Evolutionary conservation across 2,113 vertebrate genomes (phyloP).

Genomic region (Chionomys nivalis): DNA sequence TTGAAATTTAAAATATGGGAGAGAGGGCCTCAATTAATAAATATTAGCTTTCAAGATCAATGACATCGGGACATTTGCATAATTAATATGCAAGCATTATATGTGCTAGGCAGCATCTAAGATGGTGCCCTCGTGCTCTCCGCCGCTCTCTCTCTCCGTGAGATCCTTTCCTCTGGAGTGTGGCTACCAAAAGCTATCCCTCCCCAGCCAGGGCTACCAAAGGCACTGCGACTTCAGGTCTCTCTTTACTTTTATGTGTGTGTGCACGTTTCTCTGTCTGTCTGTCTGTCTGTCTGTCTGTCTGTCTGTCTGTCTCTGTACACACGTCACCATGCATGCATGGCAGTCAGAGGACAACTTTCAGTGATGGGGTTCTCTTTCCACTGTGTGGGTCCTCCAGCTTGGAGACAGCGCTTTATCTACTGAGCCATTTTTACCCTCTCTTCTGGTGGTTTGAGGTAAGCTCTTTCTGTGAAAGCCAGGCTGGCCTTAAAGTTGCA

Average conservation of each 20-base stretch:
- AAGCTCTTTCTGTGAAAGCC: background rate
- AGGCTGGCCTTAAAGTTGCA: background rate
- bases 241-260: background rate
- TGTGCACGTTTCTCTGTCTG: no score
- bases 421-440: background rate
- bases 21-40: background rate
- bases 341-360: background rate
- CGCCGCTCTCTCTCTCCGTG: background rate
- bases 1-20: background rate
- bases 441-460: background rate
- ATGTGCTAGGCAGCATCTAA: background rate
- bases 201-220: background rate
- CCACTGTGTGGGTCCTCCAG: background rate
- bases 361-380: background rate
- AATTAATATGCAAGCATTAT: background rate
- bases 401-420: background rate
- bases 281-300: no score
- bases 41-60: background rate
- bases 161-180: background rate
- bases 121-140: background rate
- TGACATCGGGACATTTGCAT: background rate
- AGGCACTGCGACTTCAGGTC: background rate
- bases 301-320: no score
- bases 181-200: background rate
- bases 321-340: fast-evolving